Conservation (phyloP, 2,113 vertebrate genomes). For the Strix aluco region DNA sequence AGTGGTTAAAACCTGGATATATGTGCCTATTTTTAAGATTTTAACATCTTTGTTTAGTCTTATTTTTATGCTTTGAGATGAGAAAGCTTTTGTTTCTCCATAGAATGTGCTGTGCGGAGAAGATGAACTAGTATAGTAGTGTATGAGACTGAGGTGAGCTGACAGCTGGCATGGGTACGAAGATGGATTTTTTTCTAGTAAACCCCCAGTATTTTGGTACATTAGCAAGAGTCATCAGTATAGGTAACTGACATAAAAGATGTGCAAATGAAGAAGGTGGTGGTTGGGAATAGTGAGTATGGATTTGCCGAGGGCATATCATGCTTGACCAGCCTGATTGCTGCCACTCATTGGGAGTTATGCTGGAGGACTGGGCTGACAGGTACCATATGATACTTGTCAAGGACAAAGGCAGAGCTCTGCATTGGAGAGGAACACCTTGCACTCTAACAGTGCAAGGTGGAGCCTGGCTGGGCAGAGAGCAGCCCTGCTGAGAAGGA, state of each 20-base stretch:
- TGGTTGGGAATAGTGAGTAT: background rate
- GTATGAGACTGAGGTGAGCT: background rate
- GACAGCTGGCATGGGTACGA: background rate
- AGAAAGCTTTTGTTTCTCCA: background rate
- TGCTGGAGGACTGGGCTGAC: background rate
- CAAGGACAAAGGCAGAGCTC: background rate
- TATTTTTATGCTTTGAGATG: background rate
- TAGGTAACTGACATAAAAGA: background rate
- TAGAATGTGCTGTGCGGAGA: background rate
- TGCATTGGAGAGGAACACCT: background rate
- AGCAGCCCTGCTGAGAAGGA: background rate
- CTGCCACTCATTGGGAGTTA: too few species aligned
- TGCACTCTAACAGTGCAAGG: background rate
- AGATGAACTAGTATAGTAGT: background rate
- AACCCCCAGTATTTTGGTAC: background rate
- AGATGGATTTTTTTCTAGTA: background rate
- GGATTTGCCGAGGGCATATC: background rate
- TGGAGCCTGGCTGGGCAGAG: background rate
- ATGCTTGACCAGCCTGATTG: background rate
- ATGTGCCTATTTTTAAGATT: background rate
- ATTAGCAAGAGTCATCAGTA: background rate
- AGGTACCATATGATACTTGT: background rate
- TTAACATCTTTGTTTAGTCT: background rate
- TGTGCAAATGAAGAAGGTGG: background rate
- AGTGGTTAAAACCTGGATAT: background rate